Evolutionary conservation across 2,113 vertebrate species (phyloP).

Genomic region (Marcusenius ussheri): DNA sequence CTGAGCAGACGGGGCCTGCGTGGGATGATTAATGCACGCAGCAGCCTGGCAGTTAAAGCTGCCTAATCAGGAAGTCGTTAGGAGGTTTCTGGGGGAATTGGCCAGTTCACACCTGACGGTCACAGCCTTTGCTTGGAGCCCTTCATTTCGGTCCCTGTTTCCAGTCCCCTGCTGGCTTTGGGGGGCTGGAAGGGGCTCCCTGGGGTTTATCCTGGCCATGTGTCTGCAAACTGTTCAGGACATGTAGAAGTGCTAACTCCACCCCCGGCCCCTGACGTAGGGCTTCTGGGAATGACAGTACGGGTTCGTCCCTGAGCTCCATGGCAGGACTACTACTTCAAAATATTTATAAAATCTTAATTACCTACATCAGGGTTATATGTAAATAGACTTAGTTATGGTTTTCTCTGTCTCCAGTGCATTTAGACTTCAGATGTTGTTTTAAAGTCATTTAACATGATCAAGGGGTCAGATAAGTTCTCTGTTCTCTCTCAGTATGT

Average conservation of each 20-base stretch:
- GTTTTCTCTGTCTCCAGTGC: not conserved
- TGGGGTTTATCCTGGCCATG: conserved; percentile 20
- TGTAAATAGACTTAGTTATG: not conserved
- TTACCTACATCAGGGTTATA: not conserved
- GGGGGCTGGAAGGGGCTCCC: not conserved
- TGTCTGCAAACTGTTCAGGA: not conserved
- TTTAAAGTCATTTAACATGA: not conserved
- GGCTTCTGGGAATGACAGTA: not conserved
- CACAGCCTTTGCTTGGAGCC: conserved; percentile 1
- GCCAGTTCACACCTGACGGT: conserved; percentile 49
- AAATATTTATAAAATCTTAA: not conserved
- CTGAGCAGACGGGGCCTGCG: not conserved
- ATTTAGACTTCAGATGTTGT: not conserved
- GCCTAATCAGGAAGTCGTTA: conserved; percentile 18
- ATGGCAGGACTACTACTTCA: not conserved
- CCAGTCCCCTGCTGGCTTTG: not conserved
- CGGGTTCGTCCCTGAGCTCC: not conserved
- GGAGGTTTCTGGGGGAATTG: conserved; percentile 4
- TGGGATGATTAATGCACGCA: conserved; percentile 8
- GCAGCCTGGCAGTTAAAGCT: conserved; percentile 1
- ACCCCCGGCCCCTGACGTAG: not conserved
- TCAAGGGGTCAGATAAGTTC: not conserved
- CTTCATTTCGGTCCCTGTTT: not conserved
- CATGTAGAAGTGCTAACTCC: not conserved
- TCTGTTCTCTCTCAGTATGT: not conserved